Evolutionary conservation across 2,113 vertebrate species (phyloP), one percentile per base, ranked within the genome.

Genomic region (Patagioenas fasciata): DNA sequence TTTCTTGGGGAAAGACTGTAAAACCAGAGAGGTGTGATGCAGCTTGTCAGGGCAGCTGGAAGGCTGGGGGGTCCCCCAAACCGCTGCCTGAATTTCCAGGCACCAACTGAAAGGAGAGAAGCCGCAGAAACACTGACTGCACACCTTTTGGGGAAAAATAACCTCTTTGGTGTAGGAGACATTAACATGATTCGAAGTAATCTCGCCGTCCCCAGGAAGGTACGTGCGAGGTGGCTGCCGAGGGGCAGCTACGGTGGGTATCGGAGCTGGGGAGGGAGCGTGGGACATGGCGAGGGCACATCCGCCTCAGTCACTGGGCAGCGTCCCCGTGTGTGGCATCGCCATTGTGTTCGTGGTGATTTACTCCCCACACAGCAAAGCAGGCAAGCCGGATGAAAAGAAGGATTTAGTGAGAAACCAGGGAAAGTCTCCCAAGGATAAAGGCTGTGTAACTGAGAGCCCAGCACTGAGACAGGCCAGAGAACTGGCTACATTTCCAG

Each of bases 231-330:
- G 80, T 53, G 51, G 91, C 98, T 98, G 98, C 98, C 96, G 97
- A 91, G 98, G 93, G 96, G 95, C 86, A 84, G 89, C 86, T 87
- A 85, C 87, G 85, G 96, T 13, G 83, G 84, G 95, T 89, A 94
- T 88, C 84, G 90, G 53, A 89, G 75, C 65, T 97, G 98, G 47
- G 65, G 70, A 97, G 96, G 96, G 95, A 97, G 97, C 69, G 96
- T 94, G 96, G 95, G 96, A 89, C 92, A 77, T 78, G 44, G 96
- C 42, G 65, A 95, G 85, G 95, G 95, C 78, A 88, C 6, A 13
- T 78, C 89, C 62, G 62, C 72, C 79, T 77, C 47, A 42, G 83
- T 97, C 96, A 97, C 96, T 87, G 94, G 96, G 90, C 87, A 88
- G 77, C 58, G 84, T 89, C 93, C 36, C 5, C 50, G 61, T 84